Conservation (phyloP, 2,113 vertebrate species). For the Diadophis punctatus region DNA sequence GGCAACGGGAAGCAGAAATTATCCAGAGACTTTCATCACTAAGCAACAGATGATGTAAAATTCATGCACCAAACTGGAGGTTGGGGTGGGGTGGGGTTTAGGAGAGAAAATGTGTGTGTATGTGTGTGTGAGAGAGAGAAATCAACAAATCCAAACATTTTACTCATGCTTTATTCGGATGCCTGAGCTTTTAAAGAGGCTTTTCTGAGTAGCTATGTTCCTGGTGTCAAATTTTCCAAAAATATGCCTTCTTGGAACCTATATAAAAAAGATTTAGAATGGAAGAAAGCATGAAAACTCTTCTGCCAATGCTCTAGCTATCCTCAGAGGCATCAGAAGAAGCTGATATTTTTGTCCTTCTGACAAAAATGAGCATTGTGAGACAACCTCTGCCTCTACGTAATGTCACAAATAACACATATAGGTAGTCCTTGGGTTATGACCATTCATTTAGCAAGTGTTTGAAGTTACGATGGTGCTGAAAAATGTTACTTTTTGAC, state of each 20-base stretch:
- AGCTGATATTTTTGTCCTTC: neutral
- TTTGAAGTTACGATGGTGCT: neutral
- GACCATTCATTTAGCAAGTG: neutral
- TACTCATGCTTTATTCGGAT: neutral
- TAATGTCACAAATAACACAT: neutral
- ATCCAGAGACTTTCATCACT: neutral
- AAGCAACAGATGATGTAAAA: constrained; percentile 7
- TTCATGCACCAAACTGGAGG: neutral
- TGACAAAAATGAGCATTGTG: neutral
- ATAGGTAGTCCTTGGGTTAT: neutral
- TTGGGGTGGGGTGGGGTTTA: too few relatives aligned
- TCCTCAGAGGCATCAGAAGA: neutral
- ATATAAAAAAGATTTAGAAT: neutral
- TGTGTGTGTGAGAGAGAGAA: rapidly evolving
- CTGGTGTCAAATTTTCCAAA: neutral
- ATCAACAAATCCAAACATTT: neutral
- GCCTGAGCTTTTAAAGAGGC: neutral
- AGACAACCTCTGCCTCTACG: neutral
- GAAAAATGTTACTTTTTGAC: neutral
- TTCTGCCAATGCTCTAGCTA: neutral
- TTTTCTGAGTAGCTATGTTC: neutral
- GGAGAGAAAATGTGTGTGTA: neutral
- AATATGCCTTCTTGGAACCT: neutral
- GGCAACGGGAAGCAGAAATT: neutral
- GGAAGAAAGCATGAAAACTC: neutral